Percentiles rank a stretch among this genome's conserved stretches.
Evolutionary conservation across 2,797 vertebrate species (phyloP).

Genomic region (Amblyopsis hoosieri): DNA sequence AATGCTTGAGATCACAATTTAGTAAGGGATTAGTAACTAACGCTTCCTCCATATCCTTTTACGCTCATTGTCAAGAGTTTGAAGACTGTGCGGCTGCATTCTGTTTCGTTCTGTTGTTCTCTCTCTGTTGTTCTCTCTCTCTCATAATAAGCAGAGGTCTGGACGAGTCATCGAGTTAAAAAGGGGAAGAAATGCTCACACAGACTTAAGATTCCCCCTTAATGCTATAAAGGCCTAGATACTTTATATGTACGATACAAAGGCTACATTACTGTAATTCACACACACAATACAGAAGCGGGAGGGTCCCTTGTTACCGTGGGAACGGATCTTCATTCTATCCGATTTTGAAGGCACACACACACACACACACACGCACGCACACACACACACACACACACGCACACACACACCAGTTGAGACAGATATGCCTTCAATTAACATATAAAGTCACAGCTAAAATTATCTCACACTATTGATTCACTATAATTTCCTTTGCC

Average conservation of each 20-base stretch:
- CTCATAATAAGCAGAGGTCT: slow-evolving; percentile 37
- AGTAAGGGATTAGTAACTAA: too few species aligned
- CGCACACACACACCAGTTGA: slow-evolving; percentile 1
- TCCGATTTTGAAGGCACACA: slow-evolving; percentile 29
- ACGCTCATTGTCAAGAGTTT: too few species aligned
- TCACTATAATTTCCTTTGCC: neutral
- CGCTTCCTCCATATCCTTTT: too few species aligned
- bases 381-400: neutral
- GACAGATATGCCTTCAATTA: slow-evolving; percentile 31
- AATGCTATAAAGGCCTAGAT: too few species aligned
- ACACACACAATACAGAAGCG: slow-evolving; percentile 10
- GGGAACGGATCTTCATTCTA: slow-evolving; percentile 34
- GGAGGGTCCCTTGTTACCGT: slow-evolving; percentile 22
- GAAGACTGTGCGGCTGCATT: neutral
- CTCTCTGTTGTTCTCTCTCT: slow-evolving; percentile 13
- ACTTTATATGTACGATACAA: too few species aligned
- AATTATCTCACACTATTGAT: neutral
- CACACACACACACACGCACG: slow-evolving; percentile 1
- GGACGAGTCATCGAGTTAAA: slow-evolving; percentile 50
- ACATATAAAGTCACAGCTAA: slow-evolving; percentile 17
- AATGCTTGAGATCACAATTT: too few species aligned
- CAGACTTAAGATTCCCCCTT: neutral
- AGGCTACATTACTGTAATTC: too few species aligned
- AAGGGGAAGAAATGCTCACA: slow-evolving; percentile 12
- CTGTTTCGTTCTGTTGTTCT: neutral